Percentiles rank a stretch among this genome's conserved stretches.
These are phyloP conservation scores for Xerus rutilus DNA, from an alignment of 2,797 vertebrate species.

Conservation along the genomic window DNA sequence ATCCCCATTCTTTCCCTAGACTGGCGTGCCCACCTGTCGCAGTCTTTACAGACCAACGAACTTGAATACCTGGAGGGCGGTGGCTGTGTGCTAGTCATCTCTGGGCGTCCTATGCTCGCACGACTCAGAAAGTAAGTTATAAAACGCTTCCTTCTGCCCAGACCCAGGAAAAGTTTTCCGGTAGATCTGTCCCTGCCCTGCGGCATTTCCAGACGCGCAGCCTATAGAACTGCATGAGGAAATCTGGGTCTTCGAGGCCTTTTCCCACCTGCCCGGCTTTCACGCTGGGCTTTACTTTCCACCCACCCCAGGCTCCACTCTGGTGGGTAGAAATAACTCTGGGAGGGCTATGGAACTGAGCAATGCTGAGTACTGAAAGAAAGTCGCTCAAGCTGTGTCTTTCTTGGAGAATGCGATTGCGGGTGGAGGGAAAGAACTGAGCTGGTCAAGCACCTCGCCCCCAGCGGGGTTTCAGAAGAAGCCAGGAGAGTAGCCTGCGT, in stretches of 20 bases:
- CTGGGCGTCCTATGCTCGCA: neutral
- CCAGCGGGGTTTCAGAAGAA: neutral
- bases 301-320: neutral
- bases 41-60: neutral
- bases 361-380: neutral
- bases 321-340: neutral
- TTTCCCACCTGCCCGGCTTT: neutral
- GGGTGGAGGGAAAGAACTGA: neutral
- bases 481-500: neutral
- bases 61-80: neutral
- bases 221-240: neutral
- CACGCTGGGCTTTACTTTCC: neutral
- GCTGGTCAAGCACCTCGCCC: neutral
- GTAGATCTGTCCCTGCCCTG: neutral
- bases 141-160: neutral
- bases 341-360: neutral
- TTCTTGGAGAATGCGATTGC: neutral
- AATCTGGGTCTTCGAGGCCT: accelerated
- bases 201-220: neutral
- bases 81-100: neutral
- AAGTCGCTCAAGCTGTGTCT: neutral
- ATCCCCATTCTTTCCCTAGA: neutral
- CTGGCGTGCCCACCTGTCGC: neutral
- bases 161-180: neutral
- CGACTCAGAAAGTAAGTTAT: neutral